A percentile compares a stretch with the other conserved stretches of the same genome.
Evolutionary conservation across 2,113 vertebrate genomes (phyloP).

Genomic region (Oreochromis aureus): DNA sequence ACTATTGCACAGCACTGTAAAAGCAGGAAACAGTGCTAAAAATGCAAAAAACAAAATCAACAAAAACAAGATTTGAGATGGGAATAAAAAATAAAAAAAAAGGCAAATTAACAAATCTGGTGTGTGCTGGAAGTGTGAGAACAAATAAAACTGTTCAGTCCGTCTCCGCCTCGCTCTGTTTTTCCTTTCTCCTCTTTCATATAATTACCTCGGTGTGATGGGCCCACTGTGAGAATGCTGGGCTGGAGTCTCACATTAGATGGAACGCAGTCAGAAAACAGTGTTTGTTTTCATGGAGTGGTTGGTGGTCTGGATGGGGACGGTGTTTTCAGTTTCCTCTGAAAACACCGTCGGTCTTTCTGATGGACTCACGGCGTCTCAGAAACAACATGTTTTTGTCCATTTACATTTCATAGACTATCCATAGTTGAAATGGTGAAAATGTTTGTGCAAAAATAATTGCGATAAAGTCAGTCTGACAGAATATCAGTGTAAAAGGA

Average conservation of each 20-base stretch:
- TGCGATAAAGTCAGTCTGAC: rapidly evolving
- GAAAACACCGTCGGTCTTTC: conserved; percentile 15
- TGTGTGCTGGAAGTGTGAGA: background rate
- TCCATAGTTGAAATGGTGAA: background rate
- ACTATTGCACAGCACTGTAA: background rate
- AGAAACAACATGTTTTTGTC: background rate
- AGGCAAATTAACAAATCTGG: background rate
- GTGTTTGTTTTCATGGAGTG: conserved; percentile 47
- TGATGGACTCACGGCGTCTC: background rate
- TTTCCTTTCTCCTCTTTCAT: conserved; percentile 2
- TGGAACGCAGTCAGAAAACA: conserved; percentile 26
- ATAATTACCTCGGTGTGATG: conserved; percentile 41
- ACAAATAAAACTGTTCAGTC: background rate
- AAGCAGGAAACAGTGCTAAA: rapidly evolving
- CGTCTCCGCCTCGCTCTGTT: background rate
- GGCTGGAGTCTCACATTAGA: conserved; percentile 18
- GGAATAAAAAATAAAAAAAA: background rate
- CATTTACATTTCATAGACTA: background rate
- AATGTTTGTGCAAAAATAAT: background rate
- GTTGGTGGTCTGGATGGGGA: conserved; percentile 34
- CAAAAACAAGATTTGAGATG: background rate
- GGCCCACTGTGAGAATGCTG: conserved; percentile 33
- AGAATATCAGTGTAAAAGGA: background rate
- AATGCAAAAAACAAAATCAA: background rate
- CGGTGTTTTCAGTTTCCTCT: background rate